Evolutionary conservation across 2,797 vertebrate species (phyloP), one percentile per base, ranked within the genome.

Genomic region (Macroramphosus scolopax): DNA sequence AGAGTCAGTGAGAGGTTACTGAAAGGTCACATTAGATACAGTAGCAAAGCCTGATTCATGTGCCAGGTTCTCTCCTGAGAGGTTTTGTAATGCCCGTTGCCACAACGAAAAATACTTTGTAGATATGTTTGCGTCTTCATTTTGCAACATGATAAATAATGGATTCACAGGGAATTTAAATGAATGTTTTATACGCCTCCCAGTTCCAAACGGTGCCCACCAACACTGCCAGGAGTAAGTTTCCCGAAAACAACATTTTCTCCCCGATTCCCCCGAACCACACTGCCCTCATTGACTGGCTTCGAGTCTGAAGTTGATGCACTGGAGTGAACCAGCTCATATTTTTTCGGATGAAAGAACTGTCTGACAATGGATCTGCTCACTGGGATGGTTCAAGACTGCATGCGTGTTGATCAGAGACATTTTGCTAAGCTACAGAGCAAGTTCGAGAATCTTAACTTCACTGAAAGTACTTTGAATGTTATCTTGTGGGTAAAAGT

Each of bases 81-180:
- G 34, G n/a, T 57, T 35, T 8, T 6, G n/a, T 53, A 24, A 62
- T 37, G 13, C 34, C 36, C 49, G 6, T 50, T 30, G 41, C 42
- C 12, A 29, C 5, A 25, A 36, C 17, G 36, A n/a, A 48, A 51
- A 68, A 50, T 25, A 51, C 54, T 51, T 33, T 56, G 34, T 28
- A 48, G 36, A 52, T 47, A 30, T 4, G 11, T 61, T 69, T 53
- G 52, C 47, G 31, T 58, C 47, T 59, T 68, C 44, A 39, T 46
- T 57, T 68, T 48, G 38, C 64, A 63, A 51, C 20, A 13, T 46
- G 18, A 47, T 69, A 29, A 77, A 77, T 77, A 56, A 70, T 64
- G 17, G 4, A 72, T 68, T 54, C 18, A 22, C 10, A 49, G 54
- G 46, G 54, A 72, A 55, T 77, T 49, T 28, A 10, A 48, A 69